These are phyloP conservation scores for Scarus forsteni DNA, from an alignment of 2,797 vertebrate species.

Conservation along the genomic window DNA sequence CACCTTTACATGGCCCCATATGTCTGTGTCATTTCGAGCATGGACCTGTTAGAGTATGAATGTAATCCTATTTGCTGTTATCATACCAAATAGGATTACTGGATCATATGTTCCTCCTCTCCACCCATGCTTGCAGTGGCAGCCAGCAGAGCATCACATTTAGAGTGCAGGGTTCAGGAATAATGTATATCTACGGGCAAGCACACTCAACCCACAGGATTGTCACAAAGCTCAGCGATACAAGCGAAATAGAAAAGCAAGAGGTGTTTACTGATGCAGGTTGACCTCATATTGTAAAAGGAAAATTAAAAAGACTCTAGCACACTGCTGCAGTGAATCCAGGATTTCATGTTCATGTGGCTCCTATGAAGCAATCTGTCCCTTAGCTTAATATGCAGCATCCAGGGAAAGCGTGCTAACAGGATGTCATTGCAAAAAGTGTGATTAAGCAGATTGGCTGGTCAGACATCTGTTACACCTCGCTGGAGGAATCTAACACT, in stretches of 20 bases:
- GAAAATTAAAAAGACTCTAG: slow-evolving; percentile 44
- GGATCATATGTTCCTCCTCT: slow-evolving; percentile 68
- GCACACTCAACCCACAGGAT: slow-evolving; percentile 29
- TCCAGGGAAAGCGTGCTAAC: slow-evolving; percentile 60
- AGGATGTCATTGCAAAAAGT: slow-evolving; percentile 69
- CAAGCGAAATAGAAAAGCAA: slow-evolving; percentile 49
- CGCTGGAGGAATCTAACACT: slow-evolving; percentile 67
- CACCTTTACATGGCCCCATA: slow-evolving; percentile 35
- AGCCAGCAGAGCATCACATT: slow-evolving; percentile 49
- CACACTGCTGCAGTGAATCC: slow-evolving; percentile 18
- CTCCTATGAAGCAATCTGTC: slow-evolving; percentile 57
- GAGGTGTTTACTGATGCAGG: slow-evolving; percentile 50
- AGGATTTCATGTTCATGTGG: slow-evolving; percentile 53
- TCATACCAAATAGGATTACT: slow-evolving; percentile 77
- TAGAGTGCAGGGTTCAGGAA: slow-evolving; percentile 30
- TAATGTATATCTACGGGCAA: slow-evolving; percentile 39
- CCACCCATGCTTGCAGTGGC: slow-evolving; percentile 49
- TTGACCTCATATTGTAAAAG: slow-evolving; percentile 35
- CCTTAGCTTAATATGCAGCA: slow-evolving; percentile 48
- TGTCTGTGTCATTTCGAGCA: slow-evolving; percentile 47
- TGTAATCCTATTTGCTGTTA: slow-evolving; percentile 78
- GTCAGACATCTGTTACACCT: slow-evolving; percentile 78
- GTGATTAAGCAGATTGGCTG: slow-evolving; percentile 73
- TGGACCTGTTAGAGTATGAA: slow-evolving; percentile 50
- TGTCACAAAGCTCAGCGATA: slow-evolving; percentile 14